These are phyloP conservation scores for Nomada goodeniana DNA, from an alignment of 2,888 invertebrate genomes.

Conservation along the genomic window DNA sequence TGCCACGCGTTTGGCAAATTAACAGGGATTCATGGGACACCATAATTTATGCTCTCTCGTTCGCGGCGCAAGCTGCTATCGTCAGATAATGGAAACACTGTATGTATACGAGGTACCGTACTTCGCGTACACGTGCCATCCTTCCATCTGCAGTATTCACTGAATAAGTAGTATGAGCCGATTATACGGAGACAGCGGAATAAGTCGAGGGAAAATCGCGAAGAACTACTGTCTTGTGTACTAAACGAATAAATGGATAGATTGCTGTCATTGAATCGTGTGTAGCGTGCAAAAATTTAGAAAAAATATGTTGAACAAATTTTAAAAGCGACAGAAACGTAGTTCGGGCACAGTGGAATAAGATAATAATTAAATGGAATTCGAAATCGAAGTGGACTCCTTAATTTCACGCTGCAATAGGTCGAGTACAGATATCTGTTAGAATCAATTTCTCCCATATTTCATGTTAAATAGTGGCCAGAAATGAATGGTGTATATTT, in stretches of 20 bases:
- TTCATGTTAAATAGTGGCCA: not conserved
- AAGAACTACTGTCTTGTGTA: too few species aligned
- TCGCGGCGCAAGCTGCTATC: constrained; percentile 20
- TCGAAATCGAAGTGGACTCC: too few species aligned
- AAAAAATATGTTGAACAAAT: not conserved
- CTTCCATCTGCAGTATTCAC: constrained; percentile 10
- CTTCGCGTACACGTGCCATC: constrained; percentile 5
- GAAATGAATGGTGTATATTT: not conserved
- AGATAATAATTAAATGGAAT: too few species aligned
- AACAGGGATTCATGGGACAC: constrained; percentile 3
- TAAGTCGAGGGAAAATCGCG: constrained; percentile 6
- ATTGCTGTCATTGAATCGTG: too few species aligned
- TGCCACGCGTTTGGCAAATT: constrained; percentile 11
- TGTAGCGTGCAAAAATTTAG: not conserved
- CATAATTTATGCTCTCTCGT: constrained; percentile 22
- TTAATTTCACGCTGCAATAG: too few species aligned
- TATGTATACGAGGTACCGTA: constrained; percentile 4
- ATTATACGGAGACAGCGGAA: constrained; percentile 13
- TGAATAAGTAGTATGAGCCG: constrained; percentile 29
- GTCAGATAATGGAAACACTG: constrained; percentile 30
- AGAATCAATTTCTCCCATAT: not conserved
- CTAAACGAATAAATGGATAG: too few species aligned
- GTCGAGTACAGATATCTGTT: too few species aligned
- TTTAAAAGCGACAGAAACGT: too few species aligned
- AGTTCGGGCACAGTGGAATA: too few species aligned